Percentiles rank a stretch among this genome's conserved stretches.
These are phyloP conservation scores for Bostrychus sinensis DNA, from an alignment of 2,113 vertebrate species.

Conservation along the genomic window DNA sequence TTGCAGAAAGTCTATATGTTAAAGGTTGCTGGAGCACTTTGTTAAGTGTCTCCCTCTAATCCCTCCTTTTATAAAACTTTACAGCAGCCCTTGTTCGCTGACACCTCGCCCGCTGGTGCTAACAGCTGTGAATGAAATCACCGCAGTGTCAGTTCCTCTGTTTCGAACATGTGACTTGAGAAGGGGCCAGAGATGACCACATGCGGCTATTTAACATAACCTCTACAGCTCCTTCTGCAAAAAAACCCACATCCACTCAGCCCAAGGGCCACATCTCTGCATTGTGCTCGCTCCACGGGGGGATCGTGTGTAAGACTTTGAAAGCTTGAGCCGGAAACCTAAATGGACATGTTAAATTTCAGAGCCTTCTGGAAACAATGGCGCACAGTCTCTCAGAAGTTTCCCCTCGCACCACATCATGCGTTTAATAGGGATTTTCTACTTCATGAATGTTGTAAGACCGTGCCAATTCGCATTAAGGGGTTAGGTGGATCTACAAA, in stretches of 20 bases:
- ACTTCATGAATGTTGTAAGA: not conserved
- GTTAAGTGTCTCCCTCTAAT: conserved; percentile 28
- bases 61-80: conserved; percentile 65
- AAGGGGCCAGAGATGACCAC: conserved; percentile 36
- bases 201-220: conserved; percentile 47
- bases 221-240: not conserved
- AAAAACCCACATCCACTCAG: not conserved
- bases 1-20: too few species aligned
- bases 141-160: conserved; percentile 36
- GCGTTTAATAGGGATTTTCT: not conserved
- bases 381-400: not conserved
- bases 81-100: conserved; percentile 62
- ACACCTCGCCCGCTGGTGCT: conserved; percentile 60
- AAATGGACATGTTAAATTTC: not conserved
- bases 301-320: too few species aligned
- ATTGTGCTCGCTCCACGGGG: not conserved
- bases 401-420: not conserved
- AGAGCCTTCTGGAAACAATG: not conserved
- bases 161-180: conserved; percentile 29
- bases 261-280: too few species aligned
- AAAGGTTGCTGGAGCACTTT: not conserved
- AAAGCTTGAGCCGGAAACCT: not conserved
- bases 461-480: not conserved
- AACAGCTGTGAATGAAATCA: conserved; percentile 68
- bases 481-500: not conserved